These are phyloP conservation scores for Oryzias javanicus DNA, from an alignment of 2,113 vertebrate genomes.

Conservation along the genomic window DNA sequence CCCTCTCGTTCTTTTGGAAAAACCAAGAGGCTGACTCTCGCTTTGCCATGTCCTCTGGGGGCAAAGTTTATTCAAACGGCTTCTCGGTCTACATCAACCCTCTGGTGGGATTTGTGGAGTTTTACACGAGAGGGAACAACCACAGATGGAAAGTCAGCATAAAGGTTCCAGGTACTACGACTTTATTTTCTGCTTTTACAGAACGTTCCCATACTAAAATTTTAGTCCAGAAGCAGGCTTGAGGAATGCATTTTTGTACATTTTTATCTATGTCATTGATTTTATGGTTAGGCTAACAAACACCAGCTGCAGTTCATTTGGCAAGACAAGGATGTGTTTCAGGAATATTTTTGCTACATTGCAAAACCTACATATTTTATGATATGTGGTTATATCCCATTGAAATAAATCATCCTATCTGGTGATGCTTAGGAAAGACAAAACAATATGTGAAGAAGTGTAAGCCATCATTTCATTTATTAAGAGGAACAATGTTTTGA, in stretches of 20 bases:
- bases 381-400: conserved; percentile 10
- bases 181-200: conserved; percentile 7
- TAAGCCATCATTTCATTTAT: conserved; percentile 22
- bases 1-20: conserved; percentile 98
- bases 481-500: conserved; percentile 14
- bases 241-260: conserved; percentile 31
- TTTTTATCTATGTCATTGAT: conserved; percentile 30
- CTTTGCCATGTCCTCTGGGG: conserved; percentile 79
- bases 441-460: conserved; percentile 12
- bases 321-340: conserved; percentile 7
- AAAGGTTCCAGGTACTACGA: conserved; percentile 83
- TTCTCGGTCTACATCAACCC: conserved; percentile 87
- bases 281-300: conserved; percentile 41
- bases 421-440: background rate
- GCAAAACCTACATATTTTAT: conserved; percentile 22
- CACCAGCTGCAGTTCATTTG: conserved; percentile 45
- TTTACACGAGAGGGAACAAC: conserved; percentile 83
- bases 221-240: background rate
- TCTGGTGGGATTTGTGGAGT: conserved; percentile 83
- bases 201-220: background rate
- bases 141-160: conserved; percentile 88
- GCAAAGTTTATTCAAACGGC: conserved; percentile 88
- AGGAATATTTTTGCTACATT: conserved; percentile 9
- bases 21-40: conserved; percentile 76
- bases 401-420: background rate